These are phyloP conservation scores for Troides aeacus DNA, from an alignment of 2,888 invertebrate species.

Conservation along the genomic window DNA sequence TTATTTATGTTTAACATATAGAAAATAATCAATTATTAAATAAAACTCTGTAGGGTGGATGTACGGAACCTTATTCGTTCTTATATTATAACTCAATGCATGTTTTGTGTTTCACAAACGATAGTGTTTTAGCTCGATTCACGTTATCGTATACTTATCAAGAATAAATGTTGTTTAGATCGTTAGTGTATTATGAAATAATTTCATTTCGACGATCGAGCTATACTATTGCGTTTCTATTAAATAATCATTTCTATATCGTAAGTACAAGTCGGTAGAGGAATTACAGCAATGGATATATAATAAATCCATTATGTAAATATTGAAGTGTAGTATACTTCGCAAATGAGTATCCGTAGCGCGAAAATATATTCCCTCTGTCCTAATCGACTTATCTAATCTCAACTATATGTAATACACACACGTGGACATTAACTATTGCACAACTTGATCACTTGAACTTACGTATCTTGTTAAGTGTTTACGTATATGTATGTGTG, in stretches of 20 bases:
- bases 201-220: too few species aligned
- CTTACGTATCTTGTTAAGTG: not conserved
- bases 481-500: too few species aligned
- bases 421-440: slow-evolving; percentile 19
- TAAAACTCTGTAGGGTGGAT: not conserved
- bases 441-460: slow-evolving; percentile 46
- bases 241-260: too few species aligned
- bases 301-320: slow-evolving; percentile 45
- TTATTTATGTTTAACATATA: not conserved
- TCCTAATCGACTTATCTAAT: slow-evolving; percentile 42
- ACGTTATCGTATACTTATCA: too few species aligned
- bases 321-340: slow-evolving; percentile 43
- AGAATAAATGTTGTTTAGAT: too few species aligned
- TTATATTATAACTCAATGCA: not conserved
- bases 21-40: not conserved
- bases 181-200: too few species aligned
- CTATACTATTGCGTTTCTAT: too few species aligned
- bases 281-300: slow-evolving; percentile 39
- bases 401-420: slow-evolving; percentile 44
- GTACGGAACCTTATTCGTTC: not conserved
- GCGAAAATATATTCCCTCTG: slow-evolving; percentile 43
- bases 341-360: slow-evolving; percentile 42
- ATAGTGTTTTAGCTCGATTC: too few species aligned
- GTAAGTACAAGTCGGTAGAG: slow-evolving; percentile 8
- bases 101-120: too few species aligned